Evolutionary conservation across 2,113 vertebrate genomes (phyloP), one percentile per base, ranked within the genome.

Genomic region (Menura novaehollandiae): DNA sequence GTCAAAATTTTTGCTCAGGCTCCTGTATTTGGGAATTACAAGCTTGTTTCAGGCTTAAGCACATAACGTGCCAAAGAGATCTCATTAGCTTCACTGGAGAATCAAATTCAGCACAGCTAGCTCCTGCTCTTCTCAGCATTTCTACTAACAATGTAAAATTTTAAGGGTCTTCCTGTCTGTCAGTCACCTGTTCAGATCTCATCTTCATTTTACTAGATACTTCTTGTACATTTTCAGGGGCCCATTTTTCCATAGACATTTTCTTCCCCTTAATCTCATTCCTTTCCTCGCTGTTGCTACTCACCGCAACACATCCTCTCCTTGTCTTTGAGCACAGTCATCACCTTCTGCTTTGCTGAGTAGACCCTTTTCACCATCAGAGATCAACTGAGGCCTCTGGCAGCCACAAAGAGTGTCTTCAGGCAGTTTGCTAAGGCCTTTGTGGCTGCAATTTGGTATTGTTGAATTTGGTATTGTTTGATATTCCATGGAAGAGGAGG

Each of bases 1-100:
- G 44, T 7, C 8, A 1, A 12, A 52, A 15, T 22, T 49, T 68
- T 83, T 5, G 0, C 80, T 71, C 2, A 1, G 11, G 11, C 17
- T 73, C 5, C n/a, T 74, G 9, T 35, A 44, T 71, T 56, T 62
- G n/a, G 32, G 22, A 74, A 49, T 74, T 69, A 53, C 0, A 0
- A 14, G 43, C 13, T 73, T 83, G 11, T 58, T 63, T 63, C 32
- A 27, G 51, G n/a, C 26, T 91, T 69, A 56, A 37, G 27, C 18
- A 41, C 12, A 4, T 37, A 88, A 52, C 30, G 53, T 76, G n/a
- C 32, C 20, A 37, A 68, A 35, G 3, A 44, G 16, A 53, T 46
- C 14, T 73, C 27, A 76, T 35, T 60, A 72, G 13, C 22, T 76
- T 83, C 18, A 39, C 35, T 74, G 37, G 66, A 74, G 22, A 77